Base-by-base conservation (phyloP, 2,888 invertebrate genomes). In the Pheosia gnoma region DNA sequence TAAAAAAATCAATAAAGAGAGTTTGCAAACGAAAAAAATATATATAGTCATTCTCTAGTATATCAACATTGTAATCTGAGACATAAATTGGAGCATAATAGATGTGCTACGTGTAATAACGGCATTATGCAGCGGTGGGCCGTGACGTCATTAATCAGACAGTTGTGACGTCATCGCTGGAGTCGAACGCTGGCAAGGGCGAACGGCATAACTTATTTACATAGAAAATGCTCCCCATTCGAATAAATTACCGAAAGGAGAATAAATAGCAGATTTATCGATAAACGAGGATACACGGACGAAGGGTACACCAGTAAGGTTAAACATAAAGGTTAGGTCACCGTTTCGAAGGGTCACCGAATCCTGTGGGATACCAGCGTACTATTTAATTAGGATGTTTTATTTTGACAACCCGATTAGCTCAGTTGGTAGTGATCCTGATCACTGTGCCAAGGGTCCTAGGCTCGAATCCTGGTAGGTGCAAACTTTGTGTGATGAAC, bases 111-210 rank as follows among this genome's bases (percentile, higher is more conserved):
- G 58, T 51, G 49, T 45, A 56, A 56, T 58, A 60, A 56, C 45
- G 43, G 49, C 60, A 57, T 57, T 57, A 57, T 57, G 57, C 60
- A 74, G 67, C 64, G 66, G 61, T 65, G 72, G 77, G 77, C 78
- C 78, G 78, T 84, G 80, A 79, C 79, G 78, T 80, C 84, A 84
- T 87, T 81, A 83, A 85, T 86, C 83, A 84, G 79, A 5, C 39
- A n/a, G 36, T 45, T 59, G 69, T 83, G 82, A 83, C 83, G 81
- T 85, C 83, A 84, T 76, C 71, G 78, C 71, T 79, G 80, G 81
- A 81, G 79, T 77, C 70, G 61, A 65, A 72, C 78, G 76, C 74
- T 68, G 69, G 74, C 70, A 65, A 56, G 56, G 41, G 56, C 13
- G 45, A 43, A 61, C 66, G 59, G 59, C 25, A 25, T 58, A 60